Evolutionary conservation across 1,140 invertebrate genomes (phyloP).

Genomic region (Drosophila kohkoa): DNA sequence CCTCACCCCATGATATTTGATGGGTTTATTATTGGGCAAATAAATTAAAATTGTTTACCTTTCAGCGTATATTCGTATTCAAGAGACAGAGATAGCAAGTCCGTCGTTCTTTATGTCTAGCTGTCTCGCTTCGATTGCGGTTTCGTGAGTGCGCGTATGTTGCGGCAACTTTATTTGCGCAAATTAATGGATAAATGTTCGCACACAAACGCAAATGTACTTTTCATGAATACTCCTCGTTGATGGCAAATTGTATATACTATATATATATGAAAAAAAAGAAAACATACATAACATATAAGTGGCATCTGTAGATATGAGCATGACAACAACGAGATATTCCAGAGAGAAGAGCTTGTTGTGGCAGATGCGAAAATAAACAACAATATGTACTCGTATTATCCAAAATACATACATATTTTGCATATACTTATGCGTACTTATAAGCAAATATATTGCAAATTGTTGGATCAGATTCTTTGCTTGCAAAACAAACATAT

Average conservation of each 20-base stretch:
- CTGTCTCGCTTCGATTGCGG: slow-evolving; percentile 64
- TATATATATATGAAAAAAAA: not conserved
- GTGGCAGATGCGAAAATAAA: slow-evolving; percentile 7
- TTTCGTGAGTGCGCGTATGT: slow-evolving; percentile 76
- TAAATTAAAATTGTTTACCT: slow-evolving; percentile 82
- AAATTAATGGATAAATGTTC: slow-evolving; percentile 80
- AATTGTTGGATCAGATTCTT: not conserved
- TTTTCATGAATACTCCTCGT: not conserved
- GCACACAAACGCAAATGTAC: slow-evolving; percentile 28
- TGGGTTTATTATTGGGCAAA: slow-evolving; percentile 80
- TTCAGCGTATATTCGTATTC: slow-evolving; percentile 50
- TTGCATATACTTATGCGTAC: not conserved
- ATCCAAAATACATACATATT: slow-evolving; percentile 8
- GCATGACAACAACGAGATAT: slow-evolving; percentile 30
- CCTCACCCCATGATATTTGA: slow-evolving; percentile 46
- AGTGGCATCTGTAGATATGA: slow-evolving; percentile 28
- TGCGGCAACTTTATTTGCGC: slow-evolving; percentile 77
- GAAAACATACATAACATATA: slow-evolving; percentile 11
- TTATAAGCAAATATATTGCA: slow-evolving; percentile 5
- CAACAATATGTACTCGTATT: slow-evolving; percentile 4
- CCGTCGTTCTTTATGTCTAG: slow-evolving; percentile 8
- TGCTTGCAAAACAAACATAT: not conserved
- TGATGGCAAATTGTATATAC: no score
- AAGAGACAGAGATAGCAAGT: slow-evolving; percentile 22
- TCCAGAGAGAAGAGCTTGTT: not conserved